Evolutionary conservation across 2,113 vertebrate species (phyloP).

Genomic region (Aleadryas rufinucha): DNA sequence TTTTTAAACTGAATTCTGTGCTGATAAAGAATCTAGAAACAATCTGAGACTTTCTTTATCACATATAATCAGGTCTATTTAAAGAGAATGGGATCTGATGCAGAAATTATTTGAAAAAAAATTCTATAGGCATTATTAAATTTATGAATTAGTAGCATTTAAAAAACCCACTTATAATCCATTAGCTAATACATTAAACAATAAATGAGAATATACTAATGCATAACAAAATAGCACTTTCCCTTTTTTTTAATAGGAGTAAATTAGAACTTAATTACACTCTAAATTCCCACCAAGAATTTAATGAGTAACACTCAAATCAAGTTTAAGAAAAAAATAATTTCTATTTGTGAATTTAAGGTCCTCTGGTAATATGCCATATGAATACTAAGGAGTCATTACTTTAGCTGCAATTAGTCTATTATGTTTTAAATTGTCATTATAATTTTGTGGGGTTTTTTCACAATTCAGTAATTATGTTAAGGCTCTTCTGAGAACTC

Average conservation of each 20-base stretch:
- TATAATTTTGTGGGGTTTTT: background rate
- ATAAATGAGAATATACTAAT: background rate
- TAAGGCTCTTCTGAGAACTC: slow-evolving; percentile 49
- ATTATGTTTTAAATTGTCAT: slow-evolving; percentile 4
- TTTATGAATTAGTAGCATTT: background rate
- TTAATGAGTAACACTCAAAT: background rate
- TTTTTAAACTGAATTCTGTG: fast-evolving
- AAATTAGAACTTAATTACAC: background rate
- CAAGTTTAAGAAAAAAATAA: background rate
- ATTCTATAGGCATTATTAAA: background rate
- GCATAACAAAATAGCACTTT: background rate
- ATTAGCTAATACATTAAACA: background rate
- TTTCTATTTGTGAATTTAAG: background rate
- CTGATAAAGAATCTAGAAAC: background rate
- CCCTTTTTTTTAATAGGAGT: background rate
- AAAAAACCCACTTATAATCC: background rate
- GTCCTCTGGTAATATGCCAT: background rate
- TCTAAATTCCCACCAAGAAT: background rate
- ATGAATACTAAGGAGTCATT: background rate
- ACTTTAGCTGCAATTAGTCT: background rate
- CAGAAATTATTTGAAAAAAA: background rate
- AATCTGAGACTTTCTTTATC: background rate
- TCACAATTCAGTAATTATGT: slow-evolving; percentile 10
- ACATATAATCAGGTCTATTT: background rate
- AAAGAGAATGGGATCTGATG: background rate